Conservation (phyloP, 2,113 vertebrate species). For the Pelecanus crispus region DNA sequence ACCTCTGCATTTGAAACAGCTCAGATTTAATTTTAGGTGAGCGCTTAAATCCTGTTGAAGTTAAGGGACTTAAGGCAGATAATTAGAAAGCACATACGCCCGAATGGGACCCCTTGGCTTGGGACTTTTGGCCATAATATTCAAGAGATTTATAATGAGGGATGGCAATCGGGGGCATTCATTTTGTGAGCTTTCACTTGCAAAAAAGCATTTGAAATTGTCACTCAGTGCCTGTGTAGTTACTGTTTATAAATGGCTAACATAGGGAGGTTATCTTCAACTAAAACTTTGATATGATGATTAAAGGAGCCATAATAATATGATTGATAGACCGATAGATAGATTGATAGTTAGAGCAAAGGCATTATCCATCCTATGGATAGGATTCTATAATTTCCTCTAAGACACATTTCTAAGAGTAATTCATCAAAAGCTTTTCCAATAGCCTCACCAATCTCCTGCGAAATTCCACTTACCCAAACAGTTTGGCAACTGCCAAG, state of each 20-base stretch:
- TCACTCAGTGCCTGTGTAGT: background rate
- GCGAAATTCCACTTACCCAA: background rate
- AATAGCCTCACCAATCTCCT: background rate
- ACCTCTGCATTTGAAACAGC: background rate
- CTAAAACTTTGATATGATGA: background rate
- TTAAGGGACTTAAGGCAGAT: background rate
- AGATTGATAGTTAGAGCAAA: background rate
- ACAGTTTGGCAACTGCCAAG: background rate
- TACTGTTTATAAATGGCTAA: background rate
- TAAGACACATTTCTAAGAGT: background rate
- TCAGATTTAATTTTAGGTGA: background rate
- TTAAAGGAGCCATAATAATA: background rate
- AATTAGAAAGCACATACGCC: background rate
- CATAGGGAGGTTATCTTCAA: background rate
- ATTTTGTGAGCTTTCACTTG: background rate
- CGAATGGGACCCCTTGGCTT: background rate
- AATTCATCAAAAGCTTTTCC: background rate
- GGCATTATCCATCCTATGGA: background rate
- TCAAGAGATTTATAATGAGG: background rate
- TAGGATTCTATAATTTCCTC: background rate
- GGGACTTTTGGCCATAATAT: background rate
- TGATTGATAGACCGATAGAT: background rate
- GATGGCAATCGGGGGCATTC: accelerated
- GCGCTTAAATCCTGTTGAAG: background rate
- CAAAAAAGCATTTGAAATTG: background rate